These are phyloP conservation scores for Pecten maximus DNA, from an alignment of 2,888 invertebrate genomes.

Conservation along the genomic window DNA sequence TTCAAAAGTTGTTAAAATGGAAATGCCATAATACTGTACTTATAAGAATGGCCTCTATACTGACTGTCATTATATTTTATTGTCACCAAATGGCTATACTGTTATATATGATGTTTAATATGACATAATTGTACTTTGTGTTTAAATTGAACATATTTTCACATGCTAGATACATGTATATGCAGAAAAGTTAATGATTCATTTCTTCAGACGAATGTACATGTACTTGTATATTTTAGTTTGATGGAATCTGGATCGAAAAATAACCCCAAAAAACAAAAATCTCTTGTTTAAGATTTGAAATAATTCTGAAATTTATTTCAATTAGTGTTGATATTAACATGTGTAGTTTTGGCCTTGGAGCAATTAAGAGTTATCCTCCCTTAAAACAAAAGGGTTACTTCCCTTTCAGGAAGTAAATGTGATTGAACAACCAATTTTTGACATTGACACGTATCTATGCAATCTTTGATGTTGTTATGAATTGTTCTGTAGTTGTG, in stretches of 20 bases:
- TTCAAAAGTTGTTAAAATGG: neutral
- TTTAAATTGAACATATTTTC: neutral
- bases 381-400: neutral
- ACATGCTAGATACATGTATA: neutral
- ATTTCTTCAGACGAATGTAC: neutral
- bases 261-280: no score
- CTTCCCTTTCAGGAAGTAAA: neutral
- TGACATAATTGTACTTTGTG: neutral
- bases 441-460: neutral
- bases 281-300: neutral
- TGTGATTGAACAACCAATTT: neutral
- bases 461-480: constrained; percentile 9
- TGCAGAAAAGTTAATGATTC: neutral
- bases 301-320: neutral
- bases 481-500: neutral
- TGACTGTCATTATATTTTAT: neutral
- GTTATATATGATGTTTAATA: neutral
- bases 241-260: neutral
- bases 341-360: neutral
- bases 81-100: neutral
- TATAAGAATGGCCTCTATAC: neutral
- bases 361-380: neutral
- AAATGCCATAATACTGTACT: neutral
- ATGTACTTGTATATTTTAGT: neutral
- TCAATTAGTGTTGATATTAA: neutral